Evolutionary conservation across 2,888 invertebrate genomes (phyloP).

Genomic region (Quadroppia sp.): DNA sequence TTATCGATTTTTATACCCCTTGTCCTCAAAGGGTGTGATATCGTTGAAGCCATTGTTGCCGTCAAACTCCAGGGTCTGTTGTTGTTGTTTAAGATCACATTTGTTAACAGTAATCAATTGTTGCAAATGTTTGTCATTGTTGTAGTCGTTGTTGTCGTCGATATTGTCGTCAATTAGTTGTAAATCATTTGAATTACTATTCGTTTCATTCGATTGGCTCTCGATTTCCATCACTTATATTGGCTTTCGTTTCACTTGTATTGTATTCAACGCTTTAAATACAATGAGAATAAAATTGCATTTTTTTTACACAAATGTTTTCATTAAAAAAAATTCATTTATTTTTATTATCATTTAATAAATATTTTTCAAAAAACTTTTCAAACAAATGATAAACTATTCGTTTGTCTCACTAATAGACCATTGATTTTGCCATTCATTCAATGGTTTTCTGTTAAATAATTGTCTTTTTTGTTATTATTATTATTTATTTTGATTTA

Average conservation of each 20-base stretch:
- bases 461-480: background rate
- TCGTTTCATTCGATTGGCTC: background rate
- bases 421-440: too few relatives aligned
- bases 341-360: too few relatives aligned
- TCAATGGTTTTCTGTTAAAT: too few relatives aligned
- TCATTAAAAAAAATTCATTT: background rate
- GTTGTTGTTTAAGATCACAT: background rate
- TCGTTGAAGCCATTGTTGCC: background rate
- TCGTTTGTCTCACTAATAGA: too few relatives aligned
- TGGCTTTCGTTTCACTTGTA: background rate
- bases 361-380: too few relatives aligned
- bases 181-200: background rate
- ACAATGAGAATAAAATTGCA: too few relatives aligned
- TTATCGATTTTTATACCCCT: background rate
- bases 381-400: too few relatives aligned
- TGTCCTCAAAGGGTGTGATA: background rate
- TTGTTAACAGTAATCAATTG: background rate
- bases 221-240: background rate
- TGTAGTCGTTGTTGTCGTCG: background rate
- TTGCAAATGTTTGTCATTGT: background rate
- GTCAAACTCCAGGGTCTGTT: too few relatives aligned
- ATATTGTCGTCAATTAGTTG: constrained; percentile 23
- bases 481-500: background rate
- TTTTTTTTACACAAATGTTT: background rate
- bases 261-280: too few relatives aligned